A percentile compares a stretch with the other conserved stretches of the same genome.
Evolutionary conservation across 2,888 invertebrate genomes (phyloP).

Genomic region (Drosophila pseudotalamancana): DNA sequence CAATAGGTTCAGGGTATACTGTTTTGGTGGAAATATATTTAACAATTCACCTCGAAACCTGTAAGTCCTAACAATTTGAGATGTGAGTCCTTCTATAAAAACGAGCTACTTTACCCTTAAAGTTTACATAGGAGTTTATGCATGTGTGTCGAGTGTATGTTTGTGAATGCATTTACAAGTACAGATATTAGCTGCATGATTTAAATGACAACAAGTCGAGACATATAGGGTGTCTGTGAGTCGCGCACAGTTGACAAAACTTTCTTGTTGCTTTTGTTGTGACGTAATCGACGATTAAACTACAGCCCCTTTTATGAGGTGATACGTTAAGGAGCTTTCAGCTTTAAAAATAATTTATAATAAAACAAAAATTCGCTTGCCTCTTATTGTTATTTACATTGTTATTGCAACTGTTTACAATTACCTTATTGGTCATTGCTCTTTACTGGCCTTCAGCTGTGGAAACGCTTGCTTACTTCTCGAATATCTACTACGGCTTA

Average conservation of each 20-base stretch:
- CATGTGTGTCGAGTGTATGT: too few relatives aligned
- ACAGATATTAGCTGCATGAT: too few relatives aligned
- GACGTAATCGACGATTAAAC: constrained; percentile 34
- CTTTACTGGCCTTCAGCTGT: constrained; percentile 26
- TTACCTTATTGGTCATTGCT: constrained; percentile 52
- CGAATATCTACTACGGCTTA: neutral
- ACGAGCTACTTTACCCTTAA: too few relatives aligned
- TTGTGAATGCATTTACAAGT: too few relatives aligned
- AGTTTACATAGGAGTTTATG: too few relatives aligned
- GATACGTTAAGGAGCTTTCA: constrained; percentile 14
- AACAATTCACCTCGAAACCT: too few relatives aligned
- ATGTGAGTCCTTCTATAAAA: too few relatives aligned
- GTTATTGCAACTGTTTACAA: constrained; percentile 5
- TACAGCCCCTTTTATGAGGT: neutral
- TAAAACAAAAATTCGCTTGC: constrained; percentile 24
- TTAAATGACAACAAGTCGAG: too few relatives aligned
- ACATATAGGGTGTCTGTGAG: too few relatives aligned
- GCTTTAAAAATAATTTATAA: constrained; percentile 19
- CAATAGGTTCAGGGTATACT: too few relatives aligned
- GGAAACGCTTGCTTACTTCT: neutral
- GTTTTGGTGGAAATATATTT: constrained; percentile 8
- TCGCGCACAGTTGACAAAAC: too few relatives aligned
- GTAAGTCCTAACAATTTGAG: too few relatives aligned
- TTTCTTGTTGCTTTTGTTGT: constrained; percentile 28
- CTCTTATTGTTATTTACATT: neutral